Conservation (phyloP, 2,888 invertebrate species). For the Eulithis prunata region DNA sequence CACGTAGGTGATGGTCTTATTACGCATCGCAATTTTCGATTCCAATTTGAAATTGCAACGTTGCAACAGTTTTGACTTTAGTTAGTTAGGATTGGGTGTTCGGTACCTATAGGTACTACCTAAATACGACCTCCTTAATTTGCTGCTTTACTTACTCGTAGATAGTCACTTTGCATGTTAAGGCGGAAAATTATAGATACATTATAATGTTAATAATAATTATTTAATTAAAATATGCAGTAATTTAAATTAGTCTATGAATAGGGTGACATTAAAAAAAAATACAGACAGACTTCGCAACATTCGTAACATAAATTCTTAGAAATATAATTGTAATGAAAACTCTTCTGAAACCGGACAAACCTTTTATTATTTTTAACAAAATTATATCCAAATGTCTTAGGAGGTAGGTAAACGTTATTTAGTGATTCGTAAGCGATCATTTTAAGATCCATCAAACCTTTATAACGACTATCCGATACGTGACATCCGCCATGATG, state of each 20-base stretch:
- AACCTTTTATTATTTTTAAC: no score
- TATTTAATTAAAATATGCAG: no score
- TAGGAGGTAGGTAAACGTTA: constrained; percentile 35
- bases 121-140: background rate
- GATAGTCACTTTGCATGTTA: background rate
- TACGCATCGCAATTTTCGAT: constrained; percentile 72
- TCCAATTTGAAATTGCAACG: constrained; percentile 65
- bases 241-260: no score
- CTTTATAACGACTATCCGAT: constrained; percentile 48
- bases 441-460: constrained; percentile 55
- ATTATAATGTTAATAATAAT: no score
- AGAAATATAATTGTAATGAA: no score
- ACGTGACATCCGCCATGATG: constrained; percentile 56
- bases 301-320: no score
- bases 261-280: no score
- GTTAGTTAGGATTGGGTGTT: constrained; percentile 19
- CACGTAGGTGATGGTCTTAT: constrained; percentile 73
- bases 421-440: constrained; percentile 49
- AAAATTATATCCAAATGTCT: background rate
- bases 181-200: background rate
- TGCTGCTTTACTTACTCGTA: background rate
- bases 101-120: background rate
- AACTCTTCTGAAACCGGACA: background rate
- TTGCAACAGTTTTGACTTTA: constrained; percentile 48
- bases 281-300: no score